These are phyloP conservation scores for Acromyrmex charruanus DNA, from an alignment of 1,140 invertebrate species.

Conservation along the genomic window DNA sequence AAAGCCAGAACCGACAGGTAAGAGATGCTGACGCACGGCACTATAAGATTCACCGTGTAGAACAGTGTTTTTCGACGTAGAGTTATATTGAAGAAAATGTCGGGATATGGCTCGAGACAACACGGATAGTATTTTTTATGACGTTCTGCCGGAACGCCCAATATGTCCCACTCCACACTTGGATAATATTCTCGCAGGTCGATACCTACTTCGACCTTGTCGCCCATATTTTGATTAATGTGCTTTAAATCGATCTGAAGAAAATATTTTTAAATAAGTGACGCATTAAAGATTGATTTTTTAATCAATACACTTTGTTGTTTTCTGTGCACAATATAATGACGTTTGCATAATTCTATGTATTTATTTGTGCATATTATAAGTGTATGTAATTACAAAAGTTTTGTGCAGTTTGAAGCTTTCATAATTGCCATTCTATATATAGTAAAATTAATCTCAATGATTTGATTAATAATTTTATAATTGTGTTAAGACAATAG, in stretches of 20 bases:
- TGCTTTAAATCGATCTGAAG: constrained; percentile 96
- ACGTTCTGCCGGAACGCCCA: constrained; percentile 96
- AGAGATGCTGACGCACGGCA: constrained; percentile 97
- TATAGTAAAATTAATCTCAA: too few relatives aligned
- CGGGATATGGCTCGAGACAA: constrained; percentile 95
- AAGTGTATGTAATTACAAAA: too few relatives aligned
- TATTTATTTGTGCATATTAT: too few relatives aligned
- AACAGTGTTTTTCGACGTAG: constrained; percentile 97
- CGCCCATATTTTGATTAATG: constrained; percentile 92
- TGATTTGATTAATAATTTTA: background rate
- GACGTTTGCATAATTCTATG: background rate
- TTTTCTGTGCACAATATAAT: background rate
- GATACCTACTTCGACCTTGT: constrained; percentile 95
- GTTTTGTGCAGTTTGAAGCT: too few relatives aligned
- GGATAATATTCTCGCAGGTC: constrained; percentile 98
- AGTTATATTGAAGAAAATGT: constrained; percentile 99
- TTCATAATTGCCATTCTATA: too few relatives aligned
- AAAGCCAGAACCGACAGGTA: constrained; percentile 97
- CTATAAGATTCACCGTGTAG: constrained; percentile 98
- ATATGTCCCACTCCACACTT: constrained; percentile 99
- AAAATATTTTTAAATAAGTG: constrained; percentile 43
- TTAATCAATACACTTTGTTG: background rate
- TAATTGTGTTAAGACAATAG: background rate
- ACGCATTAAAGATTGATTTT: background rate
- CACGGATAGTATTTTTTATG: constrained; percentile 96